Evolutionary conservation across 2,113 vertebrate genomes (phyloP).

Genomic region (human): DNA sequence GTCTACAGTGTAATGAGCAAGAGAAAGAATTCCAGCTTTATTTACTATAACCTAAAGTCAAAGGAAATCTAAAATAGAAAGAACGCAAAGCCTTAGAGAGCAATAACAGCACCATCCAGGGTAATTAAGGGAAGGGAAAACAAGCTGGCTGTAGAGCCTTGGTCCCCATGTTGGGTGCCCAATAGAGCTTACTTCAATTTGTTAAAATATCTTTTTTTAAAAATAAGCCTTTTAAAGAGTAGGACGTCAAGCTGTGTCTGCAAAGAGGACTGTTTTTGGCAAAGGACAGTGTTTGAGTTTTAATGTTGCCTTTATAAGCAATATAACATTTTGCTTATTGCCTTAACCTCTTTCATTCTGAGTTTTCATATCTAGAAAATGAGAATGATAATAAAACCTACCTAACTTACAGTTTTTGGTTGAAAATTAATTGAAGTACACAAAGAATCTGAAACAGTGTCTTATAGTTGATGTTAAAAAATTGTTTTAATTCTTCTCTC

Average conservation of each 20-base stretch:
- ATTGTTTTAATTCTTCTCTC: neutral
- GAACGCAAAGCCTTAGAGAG: neutral
- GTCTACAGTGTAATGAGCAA: neutral
- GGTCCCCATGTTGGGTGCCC: neutral
- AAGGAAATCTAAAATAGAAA: neutral
- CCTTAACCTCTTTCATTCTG: neutral
- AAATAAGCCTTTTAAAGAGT: neutral
- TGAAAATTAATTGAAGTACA: neutral
- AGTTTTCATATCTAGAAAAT: constrained; percentile 8
- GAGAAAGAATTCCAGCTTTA: neutral
- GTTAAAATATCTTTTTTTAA: neutral
- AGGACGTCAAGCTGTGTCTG: neutral
- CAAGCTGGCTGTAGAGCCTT: neutral
- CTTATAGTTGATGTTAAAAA: neutral
- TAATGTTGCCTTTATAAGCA: neutral
- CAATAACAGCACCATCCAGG: neutral
- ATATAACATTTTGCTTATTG: neutral
- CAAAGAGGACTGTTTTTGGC: neutral
- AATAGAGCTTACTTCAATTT: neutral
- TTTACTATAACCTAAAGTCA: neutral
- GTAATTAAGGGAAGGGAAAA: neutral
- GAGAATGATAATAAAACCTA: neutral
- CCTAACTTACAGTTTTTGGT: neutral
- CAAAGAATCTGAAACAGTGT: neutral
- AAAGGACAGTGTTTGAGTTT: neutral